A percentile compares a stretch with the other conserved stretches of the same genome.
phyloP scores from a whole-genome alignment of 2,797 vertebrate genomes.

The Eutrigla gurnardus region DNA sequence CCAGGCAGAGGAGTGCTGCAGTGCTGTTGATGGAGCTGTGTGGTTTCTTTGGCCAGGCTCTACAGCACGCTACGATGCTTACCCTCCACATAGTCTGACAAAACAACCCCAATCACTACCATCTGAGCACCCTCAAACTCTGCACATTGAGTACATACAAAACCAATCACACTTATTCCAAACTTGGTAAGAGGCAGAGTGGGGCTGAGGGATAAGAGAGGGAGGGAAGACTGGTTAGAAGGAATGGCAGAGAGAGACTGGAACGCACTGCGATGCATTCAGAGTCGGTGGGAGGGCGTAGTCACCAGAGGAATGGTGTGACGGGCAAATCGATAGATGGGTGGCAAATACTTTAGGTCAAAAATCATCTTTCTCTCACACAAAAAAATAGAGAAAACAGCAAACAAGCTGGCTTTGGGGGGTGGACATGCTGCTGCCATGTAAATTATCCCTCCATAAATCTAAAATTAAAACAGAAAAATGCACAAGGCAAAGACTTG shows the following conservation, averaged over 20 bases:
- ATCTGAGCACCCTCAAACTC: slow-evolving; percentile 79
- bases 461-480: slow-evolving; percentile 79
- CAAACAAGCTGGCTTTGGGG: slow-evolving; percentile 58
- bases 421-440: slow-evolving; percentile 62
- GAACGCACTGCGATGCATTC: slow-evolving; percentile 47
- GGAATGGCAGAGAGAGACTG: slow-evolving; percentile 49
- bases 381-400: slow-evolving; percentile 60
- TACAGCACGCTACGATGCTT: slow-evolving; percentile 81
- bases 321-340: slow-evolving; percentile 60
- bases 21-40: slow-evolving; percentile 73
- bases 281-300: slow-evolving; percentile 52
- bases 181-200: slow-evolving; percentile 60
- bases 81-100: slow-evolving; percentile 79
- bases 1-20: slow-evolving; percentile 53
- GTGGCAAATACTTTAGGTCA: slow-evolving; percentile 69
- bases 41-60: slow-evolving; percentile 78
- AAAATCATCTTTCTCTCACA: slow-evolving; percentile 58
- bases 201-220: slow-evolving; percentile 42
- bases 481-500: slow-evolving; percentile 58
- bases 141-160: slow-evolving; percentile 74
- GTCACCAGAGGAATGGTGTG: slow-evolving; percentile 60
- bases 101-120: slow-evolving; percentile 84
- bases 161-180: slow-evolving; percentile 74
- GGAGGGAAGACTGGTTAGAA: slow-evolving; percentile 55
- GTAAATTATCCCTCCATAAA: slow-evolving; percentile 75